Evolutionary conservation across 2,113 vertebrate species (phyloP).

Genomic region (Osmerus mordax): DNA sequence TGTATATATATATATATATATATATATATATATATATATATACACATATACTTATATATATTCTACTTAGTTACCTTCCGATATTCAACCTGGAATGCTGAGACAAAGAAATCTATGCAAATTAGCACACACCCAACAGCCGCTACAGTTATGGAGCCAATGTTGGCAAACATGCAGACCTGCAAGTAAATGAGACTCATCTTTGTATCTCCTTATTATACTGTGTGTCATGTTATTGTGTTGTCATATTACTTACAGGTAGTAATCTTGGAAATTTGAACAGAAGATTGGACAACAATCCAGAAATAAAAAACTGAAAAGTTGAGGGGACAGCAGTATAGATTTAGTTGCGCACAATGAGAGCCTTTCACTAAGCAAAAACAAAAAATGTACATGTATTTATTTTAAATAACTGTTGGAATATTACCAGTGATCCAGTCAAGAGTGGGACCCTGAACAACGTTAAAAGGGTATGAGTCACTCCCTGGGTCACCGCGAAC

Average conservation of each 20-base stretch:
- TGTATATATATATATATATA: no score
- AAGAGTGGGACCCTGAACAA: constrained; percentile 66
- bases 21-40: not conserved
- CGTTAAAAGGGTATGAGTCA: not conserved
- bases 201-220: not conserved
- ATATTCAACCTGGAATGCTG: fast-evolving
- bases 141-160: constrained; percentile 39
- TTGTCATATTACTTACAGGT: constrained; percentile 47
- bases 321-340: constrained; percentile 34
- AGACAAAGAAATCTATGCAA: constrained; percentile 33
- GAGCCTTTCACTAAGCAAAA: not conserved
- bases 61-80: constrained; percentile 19
- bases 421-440: constrained; percentile 61
- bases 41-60: not conserved
- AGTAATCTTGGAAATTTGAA: constrained; percentile 61
- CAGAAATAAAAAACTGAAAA: constrained; percentile 64
- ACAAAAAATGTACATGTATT: not conserved
- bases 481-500: constrained; percentile 37
- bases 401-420: not conserved
- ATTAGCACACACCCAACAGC: constrained; percentile 46
- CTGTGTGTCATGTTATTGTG: not conserved
- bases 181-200: constrained; percentile 20
- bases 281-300: constrained; percentile 56
- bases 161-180: constrained; percentile 55
- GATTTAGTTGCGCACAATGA: not conserved